Percentiles rank a stretch among this genome's conserved stretches.
phyloP scores from a whole-genome alignment of 2,888 invertebrate genomes.

The Nycteola revayana region DNA sequence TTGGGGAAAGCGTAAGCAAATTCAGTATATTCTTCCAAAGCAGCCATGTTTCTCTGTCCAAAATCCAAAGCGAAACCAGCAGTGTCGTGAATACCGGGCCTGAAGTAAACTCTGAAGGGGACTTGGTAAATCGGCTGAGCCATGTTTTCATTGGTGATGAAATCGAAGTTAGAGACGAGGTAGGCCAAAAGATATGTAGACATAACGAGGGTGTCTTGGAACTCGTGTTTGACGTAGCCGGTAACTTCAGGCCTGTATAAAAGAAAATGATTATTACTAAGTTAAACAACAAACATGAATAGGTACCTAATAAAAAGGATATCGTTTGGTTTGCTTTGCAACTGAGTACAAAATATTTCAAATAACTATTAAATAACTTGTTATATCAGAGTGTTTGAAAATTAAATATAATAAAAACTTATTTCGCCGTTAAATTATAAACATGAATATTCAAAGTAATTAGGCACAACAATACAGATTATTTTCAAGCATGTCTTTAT shows the following conservation, averaged over 20 bases:
- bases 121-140: conserved; percentile 52
- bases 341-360: too few species aligned
- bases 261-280: too few species aligned
- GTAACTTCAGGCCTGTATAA: conserved; percentile 46
- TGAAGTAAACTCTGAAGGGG: conserved; percentile 64
- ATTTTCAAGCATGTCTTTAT: too few species aligned
- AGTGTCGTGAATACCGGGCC: conserved; percentile 50
- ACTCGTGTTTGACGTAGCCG: conserved; percentile 60
- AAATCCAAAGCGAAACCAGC: conserved; percentile 63
- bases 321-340: too few species aligned
- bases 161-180: conserved; percentile 83
- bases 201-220: conserved; percentile 83
- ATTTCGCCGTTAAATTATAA: too few species aligned
- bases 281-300: too few species aligned
- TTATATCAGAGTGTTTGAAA: too few species aligned
- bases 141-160: conserved; percentile 43
- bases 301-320: too few species aligned
- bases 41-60: conserved; percentile 64
- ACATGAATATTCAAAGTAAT: too few species aligned
- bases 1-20: conserved; percentile 78
- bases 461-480: too few species aligned
- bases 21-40: conserved; percentile 58
- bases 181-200: conserved; percentile 92
- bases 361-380: too few species aligned
- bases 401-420: too few species aligned